Evolutionary conservation across 2,888 invertebrate species (phyloP).

Genomic region (Charanyca ferruginea): DNA sequence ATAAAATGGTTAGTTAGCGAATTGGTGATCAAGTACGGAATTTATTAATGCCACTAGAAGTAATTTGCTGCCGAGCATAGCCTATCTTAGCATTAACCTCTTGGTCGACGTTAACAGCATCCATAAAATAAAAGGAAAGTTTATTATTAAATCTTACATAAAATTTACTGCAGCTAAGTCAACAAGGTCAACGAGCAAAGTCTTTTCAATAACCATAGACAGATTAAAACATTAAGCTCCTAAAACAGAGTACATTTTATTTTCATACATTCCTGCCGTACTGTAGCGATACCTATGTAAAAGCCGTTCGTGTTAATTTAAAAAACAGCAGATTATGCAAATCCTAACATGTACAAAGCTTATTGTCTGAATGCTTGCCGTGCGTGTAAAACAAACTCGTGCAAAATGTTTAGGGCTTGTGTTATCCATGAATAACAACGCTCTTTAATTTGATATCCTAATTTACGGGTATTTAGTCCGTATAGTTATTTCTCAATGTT

Average conservation of each 20-base stretch:
- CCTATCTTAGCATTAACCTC: neutral
- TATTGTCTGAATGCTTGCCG: conserved; percentile 53
- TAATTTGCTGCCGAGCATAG: conserved; percentile 6
- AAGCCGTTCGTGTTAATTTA: conserved; percentile 56
- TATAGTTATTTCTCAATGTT: neutral
- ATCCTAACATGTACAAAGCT: conserved; percentile 60
- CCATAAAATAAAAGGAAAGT: neutral
- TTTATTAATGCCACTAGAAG: neutral
- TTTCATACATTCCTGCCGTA: conserved; percentile 38
- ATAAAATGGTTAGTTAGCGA: neutral
- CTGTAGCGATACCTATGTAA: conserved; percentile 20
- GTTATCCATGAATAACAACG: conserved; percentile 34
- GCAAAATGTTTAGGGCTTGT: conserved; percentile 39
- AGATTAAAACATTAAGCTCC: conserved; percentile 27
- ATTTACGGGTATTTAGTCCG: conserved; percentile 11
- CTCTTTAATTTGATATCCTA: conserved; percentile 19
- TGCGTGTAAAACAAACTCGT: conserved; percentile 44
- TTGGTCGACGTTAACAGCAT: neutral
- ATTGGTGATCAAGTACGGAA: conserved; percentile 8
- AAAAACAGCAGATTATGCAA: conserved; percentile 64
- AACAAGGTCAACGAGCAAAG: neutral
- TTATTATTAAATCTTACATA: neutral
- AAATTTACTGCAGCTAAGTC: neutral
- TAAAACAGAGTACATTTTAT: conserved; percentile 42
- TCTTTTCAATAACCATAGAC: conserved; percentile 8